A percentile compares a stretch with the other conserved stretches of the same genome.
Conservation (phyloP, 2,113 vertebrate species). For the Pseudopipra pipra region DNA sequence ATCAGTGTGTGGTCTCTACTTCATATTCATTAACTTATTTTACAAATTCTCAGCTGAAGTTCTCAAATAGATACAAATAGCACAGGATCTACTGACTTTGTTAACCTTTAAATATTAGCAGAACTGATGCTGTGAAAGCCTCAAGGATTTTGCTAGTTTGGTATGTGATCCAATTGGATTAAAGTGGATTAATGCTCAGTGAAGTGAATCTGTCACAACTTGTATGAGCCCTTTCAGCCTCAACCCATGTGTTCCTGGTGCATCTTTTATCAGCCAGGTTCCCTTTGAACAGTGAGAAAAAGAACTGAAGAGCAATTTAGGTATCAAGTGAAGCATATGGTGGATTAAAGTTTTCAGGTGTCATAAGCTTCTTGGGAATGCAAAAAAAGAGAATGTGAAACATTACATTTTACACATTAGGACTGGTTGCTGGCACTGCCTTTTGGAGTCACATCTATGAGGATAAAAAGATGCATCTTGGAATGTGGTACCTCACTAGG, state of each 20-base stretch:
- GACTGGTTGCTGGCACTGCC: background rate
- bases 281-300: background rate
- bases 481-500: background rate
- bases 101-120: conserved; percentile 30
- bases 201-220: conserved; percentile 10
- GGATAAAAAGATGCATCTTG: background rate
- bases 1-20: background rate
- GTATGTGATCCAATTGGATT: conserved; percentile 31
- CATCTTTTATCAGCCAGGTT: background rate
- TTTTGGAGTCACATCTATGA: background rate
- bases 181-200: conserved; percentile 20
- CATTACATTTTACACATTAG: background rate
- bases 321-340: conserved; percentile 1
- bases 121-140: background rate
- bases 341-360: conserved; percentile 9
- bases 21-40: background rate
- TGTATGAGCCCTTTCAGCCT: background rate
- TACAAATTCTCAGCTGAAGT: background rate
- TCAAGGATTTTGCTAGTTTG: conserved; percentile 21
- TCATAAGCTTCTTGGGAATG: background rate
- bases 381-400: background rate
- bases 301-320: background rate
- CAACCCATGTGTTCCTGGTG: background rate
- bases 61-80: background rate
- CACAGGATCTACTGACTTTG: background rate